Evolutionary conservation across 2,113 vertebrate genomes (phyloP).

Genomic region (Xenotilapia flavipinnis): DNA sequence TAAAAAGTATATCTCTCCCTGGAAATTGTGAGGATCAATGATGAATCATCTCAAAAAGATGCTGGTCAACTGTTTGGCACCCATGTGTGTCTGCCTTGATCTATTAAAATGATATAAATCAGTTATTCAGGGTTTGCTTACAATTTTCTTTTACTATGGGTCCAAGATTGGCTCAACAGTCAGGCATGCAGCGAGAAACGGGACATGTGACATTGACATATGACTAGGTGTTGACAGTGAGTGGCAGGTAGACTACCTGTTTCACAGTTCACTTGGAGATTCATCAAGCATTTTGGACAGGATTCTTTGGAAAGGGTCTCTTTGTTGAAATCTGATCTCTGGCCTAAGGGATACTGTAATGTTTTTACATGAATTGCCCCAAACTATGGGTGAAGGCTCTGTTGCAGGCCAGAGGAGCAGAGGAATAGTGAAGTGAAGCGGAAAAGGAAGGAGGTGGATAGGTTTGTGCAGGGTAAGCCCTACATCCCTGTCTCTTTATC

Average conservation of each 20-base stretch:
- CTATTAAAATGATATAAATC: slow-evolving; percentile 15
- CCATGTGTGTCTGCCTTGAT: not conserved
- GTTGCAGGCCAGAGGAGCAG: slow-evolving; percentile 20
- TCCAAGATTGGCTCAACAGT: slow-evolving; percentile 26
- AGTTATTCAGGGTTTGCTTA: slow-evolving; percentile 15
- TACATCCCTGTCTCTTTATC: slow-evolving; percentile 34
- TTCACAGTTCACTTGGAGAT: slow-evolving; percentile 64
- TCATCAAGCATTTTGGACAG: slow-evolving; percentile 70
- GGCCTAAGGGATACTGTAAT: slow-evolving; percentile 55
- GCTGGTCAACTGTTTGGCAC: slow-evolving; percentile 15
- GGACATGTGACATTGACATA: slow-evolving; percentile 54
- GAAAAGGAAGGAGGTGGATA: not conserved
- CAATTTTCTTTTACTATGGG: not conserved
- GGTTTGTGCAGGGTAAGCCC: slow-evolving; percentile 36
- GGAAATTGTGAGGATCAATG: not conserved
- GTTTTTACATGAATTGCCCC: slow-evolving; percentile 51
- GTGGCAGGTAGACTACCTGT: slow-evolving; percentile 63
- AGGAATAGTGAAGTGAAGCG: not conserved
- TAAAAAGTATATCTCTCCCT: not conserved
- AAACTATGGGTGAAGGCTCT: slow-evolving; percentile 23
- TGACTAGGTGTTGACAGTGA: slow-evolving; percentile 58
- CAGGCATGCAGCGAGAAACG: slow-evolving; percentile 45
- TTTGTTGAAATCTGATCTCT: slow-evolving; percentile 46
- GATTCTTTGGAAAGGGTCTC: slow-evolving; percentile 30
- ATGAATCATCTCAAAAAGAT: not conserved